Percentiles rank a stretch among this genome's conserved stretches.
Conservation (phyloP, 2,888 invertebrate genomes). For the Lochmaea crataegi region DNA sequence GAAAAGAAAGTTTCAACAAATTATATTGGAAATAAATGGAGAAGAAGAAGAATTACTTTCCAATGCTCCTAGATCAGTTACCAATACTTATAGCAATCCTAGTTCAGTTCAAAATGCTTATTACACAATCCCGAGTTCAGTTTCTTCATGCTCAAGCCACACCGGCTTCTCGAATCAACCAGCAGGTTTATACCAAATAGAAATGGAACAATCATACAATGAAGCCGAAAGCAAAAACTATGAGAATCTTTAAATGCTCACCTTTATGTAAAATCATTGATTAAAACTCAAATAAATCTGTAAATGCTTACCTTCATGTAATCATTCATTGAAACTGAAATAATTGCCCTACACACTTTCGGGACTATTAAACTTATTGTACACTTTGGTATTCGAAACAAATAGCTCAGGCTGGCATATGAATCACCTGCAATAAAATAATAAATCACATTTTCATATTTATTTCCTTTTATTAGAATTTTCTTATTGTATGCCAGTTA, state of each 20-base stretch:
- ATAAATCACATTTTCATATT: too few species aligned
- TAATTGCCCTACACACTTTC: too few species aligned
- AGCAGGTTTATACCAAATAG: background rate
- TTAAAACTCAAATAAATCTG: too few species aligned
- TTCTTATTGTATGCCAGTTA: background rate
- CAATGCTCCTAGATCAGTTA: too few species aligned
- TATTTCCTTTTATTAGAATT: background rate
- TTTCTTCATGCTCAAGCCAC: background rate
- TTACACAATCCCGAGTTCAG: too few species aligned
- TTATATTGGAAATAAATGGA: slow-evolving; percentile 34
- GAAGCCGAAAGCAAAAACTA: background rate
- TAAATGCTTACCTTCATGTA: too few species aligned
- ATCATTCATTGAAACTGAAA: too few species aligned
- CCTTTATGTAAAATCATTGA: too few species aligned
- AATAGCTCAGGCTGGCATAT: background rate
- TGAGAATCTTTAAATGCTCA: background rate
- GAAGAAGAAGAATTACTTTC: slow-evolving; percentile 22
- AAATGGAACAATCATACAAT: background rate
- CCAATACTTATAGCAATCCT: too few species aligned
- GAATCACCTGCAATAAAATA: too few species aligned
- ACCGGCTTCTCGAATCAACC: background rate
- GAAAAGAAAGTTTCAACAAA: slow-evolving; percentile 31
- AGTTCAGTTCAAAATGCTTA: background rate
- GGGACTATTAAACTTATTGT: too few species aligned
- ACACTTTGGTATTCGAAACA: too few species aligned